Evolutionary conservation across 2,113 vertebrate species (phyloP), one percentile per base, ranked within the genome.

Genomic region (Phoxinus phoxinus): DNA sequence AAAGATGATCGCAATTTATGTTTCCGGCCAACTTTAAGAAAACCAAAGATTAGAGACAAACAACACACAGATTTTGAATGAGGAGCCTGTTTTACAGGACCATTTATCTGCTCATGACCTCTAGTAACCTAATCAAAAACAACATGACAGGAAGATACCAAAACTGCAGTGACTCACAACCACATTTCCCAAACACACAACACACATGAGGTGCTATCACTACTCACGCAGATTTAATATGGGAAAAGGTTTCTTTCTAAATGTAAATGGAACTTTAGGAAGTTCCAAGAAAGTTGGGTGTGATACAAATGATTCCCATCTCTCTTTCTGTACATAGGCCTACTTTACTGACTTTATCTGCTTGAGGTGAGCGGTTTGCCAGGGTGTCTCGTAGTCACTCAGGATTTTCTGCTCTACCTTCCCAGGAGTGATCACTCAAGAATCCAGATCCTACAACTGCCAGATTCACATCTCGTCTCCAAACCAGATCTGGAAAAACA

Each of bases 401-500:
- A 61, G 5, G 78, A 81, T 30, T 65, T 10, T 44, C 78, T 46
- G 35, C 35, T 81, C 41, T 65, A 23, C 9, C 30, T 78, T 53
- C 35, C 80, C 19, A 82, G 11, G 11, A 51, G 21, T 7, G 19
- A 51, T 51, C 44, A n/a, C 44, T 69, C 41, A 81, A 86, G n/a
- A 59, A 85, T 75, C 46, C 25, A 56, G 32, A 58, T 17, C 25
- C 83, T 82, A 32, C 73, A 51, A 81, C 61, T 51, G 37, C 56
- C 59, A 46, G 61, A 81, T 81, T 67, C n/a, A 46, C 79, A 67
- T 44, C 59, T 48, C 2, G 61, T 76, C 46, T 53, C 35, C 23
- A 44, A 23, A 80, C 67, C 71, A 63, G 46, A 81, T 53, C 80
- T 53, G 46, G 77, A 67, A 87, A 81, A 76, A 82, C 67, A 75